Evolutionary conservation across 2,888 invertebrate species (phyloP).

Genomic region (Tenodera sinensis): DNA sequence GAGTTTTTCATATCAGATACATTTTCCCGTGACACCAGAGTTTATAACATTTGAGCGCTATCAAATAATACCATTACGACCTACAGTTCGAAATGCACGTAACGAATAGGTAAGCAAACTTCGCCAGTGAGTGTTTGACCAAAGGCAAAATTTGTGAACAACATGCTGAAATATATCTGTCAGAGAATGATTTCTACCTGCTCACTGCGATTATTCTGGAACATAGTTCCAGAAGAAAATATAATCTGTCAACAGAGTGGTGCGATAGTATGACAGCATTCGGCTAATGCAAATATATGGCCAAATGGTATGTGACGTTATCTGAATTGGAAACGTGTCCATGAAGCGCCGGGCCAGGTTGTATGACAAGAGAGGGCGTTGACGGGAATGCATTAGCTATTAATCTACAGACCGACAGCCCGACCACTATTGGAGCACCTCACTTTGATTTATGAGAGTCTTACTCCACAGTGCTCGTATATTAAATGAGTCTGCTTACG

Average conservation of each 20-base stretch:
- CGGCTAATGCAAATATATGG: neutral
- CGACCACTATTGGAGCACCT: neutral
- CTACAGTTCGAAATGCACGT: too few species aligned
- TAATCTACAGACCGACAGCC: neutral
- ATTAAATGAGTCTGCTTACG: neutral
- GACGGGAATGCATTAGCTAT: neutral
- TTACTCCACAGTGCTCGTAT: neutral
- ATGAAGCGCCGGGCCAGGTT: neutral
- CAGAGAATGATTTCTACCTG: neutral
- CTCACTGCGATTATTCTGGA: neutral
- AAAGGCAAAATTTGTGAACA: too few species aligned
- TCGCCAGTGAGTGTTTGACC: too few species aligned
- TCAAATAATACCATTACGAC: too few species aligned
- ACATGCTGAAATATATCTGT: neutral
- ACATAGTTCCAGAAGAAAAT: neutral
- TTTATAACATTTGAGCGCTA: too few species aligned
- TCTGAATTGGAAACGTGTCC: neutral
- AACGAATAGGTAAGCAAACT: too few species aligned
- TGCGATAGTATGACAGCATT: neutral
- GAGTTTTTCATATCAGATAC: too few species aligned
- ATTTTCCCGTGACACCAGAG: too few species aligned
- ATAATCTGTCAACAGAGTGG: neutral
- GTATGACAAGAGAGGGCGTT: neutral
- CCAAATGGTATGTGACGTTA: neutral
- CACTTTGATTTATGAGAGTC: neutral